Evolutionary conservation across 53 echinoderm and acorn worm species (phyloP), one percentile per base, ranked within the genome.

Genomic region (Paracentrotus lividus): DNA sequence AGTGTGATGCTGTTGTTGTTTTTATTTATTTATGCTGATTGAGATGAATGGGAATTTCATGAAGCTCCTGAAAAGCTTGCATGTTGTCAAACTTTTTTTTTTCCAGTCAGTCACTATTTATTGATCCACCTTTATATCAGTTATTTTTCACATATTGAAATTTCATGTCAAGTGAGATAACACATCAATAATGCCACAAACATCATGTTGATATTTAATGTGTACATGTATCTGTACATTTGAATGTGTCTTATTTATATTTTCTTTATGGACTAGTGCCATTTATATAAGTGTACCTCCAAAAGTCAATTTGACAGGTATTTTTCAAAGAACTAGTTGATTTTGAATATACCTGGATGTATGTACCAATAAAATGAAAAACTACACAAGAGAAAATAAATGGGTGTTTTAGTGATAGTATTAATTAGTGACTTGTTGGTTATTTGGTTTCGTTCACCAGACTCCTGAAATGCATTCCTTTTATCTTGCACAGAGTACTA

Each of bases 71-170:
- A 64, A 89, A n/a, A 59, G 65, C 58, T 38, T 61, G 89, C 87
- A 87, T 87, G 87, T 55, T 87, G 87, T 87, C 87, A 45, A 56
- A 36, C 18, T 87, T 87, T 87, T 56, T 27, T 21, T 87, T 87
- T 87, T 56, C 47, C 87, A 87, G 57, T 87, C 57, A 56, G 55
- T 56, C 87, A 87, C 87, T 87, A 34, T 87, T 26, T 87, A 87
- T 87, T 56, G 87, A 87, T 87, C 55, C 87, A 87, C 87, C 57
- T 56, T 7, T 87, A 57, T 57, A 87, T 87, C 55, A 34, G 21
- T 87, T 87, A 51, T 57, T 55, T 56, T 54, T 87, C 57, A 54
- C 55, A 33, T 54, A 18, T n/a, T n/a, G n/a, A 87, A 57, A 56
- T 87, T 87, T 23, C 38, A 85, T 85, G 53, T 85, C n/a, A 18